Evolutionary conservation across 2,797 vertebrate species (phyloP).

Genomic region (Tapera naevia): DNA sequence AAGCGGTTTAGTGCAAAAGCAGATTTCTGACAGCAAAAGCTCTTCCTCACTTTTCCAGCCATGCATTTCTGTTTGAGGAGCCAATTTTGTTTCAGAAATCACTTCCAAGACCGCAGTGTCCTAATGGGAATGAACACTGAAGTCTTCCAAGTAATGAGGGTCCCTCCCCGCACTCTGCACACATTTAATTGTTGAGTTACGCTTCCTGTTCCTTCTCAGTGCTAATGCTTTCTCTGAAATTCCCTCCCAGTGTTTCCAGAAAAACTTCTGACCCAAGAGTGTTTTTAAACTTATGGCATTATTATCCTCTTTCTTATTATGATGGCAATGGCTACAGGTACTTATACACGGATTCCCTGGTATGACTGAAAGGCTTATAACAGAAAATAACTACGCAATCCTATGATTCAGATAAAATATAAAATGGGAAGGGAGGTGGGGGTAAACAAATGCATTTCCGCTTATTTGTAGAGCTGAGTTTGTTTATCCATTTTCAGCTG

Average conservation of each 20-base stretch:
- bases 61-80: background rate
- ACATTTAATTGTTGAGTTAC: slow-evolving; percentile 59
- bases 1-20: background rate
- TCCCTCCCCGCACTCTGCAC: background rate
- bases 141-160: slow-evolving; percentile 24
- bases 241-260: slow-evolving; percentile 44
- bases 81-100: background rate
- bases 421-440: fast-evolving
- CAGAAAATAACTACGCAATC: background rate
- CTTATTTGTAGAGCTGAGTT: background rate
- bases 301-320: slow-evolving; percentile 36
- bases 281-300: slow-evolving; percentile 59
- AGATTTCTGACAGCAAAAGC: background rate
- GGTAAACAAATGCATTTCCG: background rate
- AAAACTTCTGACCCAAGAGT: slow-evolving; percentile 59
- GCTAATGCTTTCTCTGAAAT: slow-evolving; percentile 62
- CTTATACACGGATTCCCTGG: background rate
- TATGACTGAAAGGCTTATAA: background rate
- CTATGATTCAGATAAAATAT: background rate
- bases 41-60: background rate
- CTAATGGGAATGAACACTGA: slow-evolving; percentile 16
- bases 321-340: slow-evolving; percentile 30
- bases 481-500: background rate
- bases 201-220: slow-evolving; percentile 53
- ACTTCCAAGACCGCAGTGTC: background rate